Conservation (phyloP, 2,888 invertebrate genomes). For the Drosophila demipolita region DNA sequence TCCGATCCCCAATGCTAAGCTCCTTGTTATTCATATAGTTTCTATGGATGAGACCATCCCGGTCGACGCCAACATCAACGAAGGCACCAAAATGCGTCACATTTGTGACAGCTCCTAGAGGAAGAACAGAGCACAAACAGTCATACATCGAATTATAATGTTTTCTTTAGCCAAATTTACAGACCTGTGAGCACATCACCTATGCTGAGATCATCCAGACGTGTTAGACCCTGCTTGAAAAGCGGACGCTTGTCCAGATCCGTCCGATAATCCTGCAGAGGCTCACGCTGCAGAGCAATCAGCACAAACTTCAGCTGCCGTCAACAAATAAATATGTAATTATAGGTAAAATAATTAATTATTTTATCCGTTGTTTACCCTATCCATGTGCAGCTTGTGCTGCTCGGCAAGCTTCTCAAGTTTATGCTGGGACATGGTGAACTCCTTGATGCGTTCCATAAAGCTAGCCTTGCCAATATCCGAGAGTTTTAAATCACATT, state of each 20-base stretch:
- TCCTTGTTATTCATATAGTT: constrained; percentile 87
- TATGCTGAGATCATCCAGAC: constrained; percentile 88
- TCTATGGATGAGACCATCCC: constrained; percentile 89
- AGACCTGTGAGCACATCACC: constrained; percentile 89
- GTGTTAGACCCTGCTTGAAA: constrained; percentile 90
- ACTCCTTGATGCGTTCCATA: constrained; percentile 83
- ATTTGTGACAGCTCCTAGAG: constrained; percentile 91
- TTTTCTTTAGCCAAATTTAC: neutral
- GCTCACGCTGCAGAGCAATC: constrained; percentile 87
- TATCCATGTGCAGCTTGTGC: constrained; percentile 87
- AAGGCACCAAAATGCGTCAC: constrained; percentile 96
- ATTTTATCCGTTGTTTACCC: constrained; percentile 84
- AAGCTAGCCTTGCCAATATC: constrained; percentile 85
- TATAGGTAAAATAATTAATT: neutral
- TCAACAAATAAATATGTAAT: neutral
- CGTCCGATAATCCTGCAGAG: constrained; percentile 90
- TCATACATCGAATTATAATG: neutral
- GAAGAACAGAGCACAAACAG: neutral
- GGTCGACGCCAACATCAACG: constrained; percentile 93
- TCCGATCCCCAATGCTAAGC: constrained; percentile 89
- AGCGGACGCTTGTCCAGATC: constrained; percentile 89
- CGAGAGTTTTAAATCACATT: constrained; percentile 82
- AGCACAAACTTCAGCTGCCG: constrained; percentile 84
- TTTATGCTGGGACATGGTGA: constrained; percentile 43
- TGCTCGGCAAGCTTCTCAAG: constrained; percentile 85